These are phyloP conservation scores for Coccyzus lansbergi DNA, from an alignment of 2,797 vertebrate genomes.

Conservation along the genomic window DNA sequence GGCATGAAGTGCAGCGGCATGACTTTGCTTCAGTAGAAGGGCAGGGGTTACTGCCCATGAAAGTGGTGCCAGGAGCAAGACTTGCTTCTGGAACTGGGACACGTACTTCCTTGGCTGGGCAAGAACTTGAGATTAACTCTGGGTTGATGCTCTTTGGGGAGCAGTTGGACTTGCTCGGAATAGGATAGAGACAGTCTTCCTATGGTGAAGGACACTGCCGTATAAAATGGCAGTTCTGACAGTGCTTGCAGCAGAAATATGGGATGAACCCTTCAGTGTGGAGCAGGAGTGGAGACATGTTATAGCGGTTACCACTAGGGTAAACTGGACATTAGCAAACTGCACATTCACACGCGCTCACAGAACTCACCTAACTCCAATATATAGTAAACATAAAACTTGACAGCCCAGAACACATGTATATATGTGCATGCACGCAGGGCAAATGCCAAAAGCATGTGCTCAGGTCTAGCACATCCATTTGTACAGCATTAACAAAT, in stretches of 20 bases:
- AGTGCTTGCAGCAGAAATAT: background rate
- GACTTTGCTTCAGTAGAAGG: background rate
- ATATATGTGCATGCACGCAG: background rate
- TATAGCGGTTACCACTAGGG: background rate
- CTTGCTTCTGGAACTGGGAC: background rate
- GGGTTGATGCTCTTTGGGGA: background rate
- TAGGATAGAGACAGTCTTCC: background rate
- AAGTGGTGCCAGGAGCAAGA: background rate
- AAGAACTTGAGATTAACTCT: background rate
- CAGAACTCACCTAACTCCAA: accelerated
- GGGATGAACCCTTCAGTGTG: background rate
- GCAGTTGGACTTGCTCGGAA: background rate
- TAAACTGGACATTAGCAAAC: background rate
- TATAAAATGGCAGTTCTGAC: background rate
- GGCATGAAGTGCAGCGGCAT: background rate
- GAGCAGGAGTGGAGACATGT: background rate
- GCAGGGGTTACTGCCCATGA: background rate
- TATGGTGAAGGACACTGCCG: too few relatives aligned
- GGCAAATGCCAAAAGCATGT: background rate
- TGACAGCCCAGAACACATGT: accelerated
- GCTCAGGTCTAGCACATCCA: accelerated
- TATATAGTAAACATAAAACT: accelerated
- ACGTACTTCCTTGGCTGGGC: background rate
- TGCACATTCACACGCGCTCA: accelerated
- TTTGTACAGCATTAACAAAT: background rate